A percentile compares a stretch with the other conserved stretches of the same genome.
phyloP scores from a whole-genome alignment of 2,888 invertebrate genomes.

The Euzetes globulus region DNA sequence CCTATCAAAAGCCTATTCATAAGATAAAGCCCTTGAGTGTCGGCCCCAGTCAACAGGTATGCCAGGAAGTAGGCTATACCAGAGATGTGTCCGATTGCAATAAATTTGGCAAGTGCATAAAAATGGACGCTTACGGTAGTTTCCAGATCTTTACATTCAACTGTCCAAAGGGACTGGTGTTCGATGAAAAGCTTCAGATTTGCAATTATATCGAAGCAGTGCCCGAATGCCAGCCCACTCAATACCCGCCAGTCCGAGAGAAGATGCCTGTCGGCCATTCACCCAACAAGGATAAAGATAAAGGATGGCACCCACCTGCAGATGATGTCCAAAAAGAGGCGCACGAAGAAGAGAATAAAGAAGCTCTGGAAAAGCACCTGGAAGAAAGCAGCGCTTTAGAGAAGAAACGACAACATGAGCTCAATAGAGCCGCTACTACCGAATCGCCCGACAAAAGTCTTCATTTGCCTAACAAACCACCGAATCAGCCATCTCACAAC shows the following conservation, averaged over 20 bases:
- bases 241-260: background rate
- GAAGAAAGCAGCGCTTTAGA: constrained; percentile 5
- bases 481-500: too few relatives aligned
- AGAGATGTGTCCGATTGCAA: constrained; percentile 4
- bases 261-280: background rate
- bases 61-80: background rate
- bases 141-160: constrained; percentile 4
- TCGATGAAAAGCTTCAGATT: constrained; percentile 7
- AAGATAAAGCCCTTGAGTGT: background rate
- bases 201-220: background rate
- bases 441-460: too few relatives aligned
- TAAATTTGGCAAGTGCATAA: constrained; percentile 4
- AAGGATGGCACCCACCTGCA: background rate
- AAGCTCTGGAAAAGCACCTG: constrained; percentile 4
- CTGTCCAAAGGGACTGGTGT: constrained; percentile 2
- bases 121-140: background rate
- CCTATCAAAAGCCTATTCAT: background rate
- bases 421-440: background rate
- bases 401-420: background rate
- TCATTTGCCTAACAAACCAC: too few relatives aligned
- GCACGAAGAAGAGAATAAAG: constrained; percentile 1
- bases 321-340: constrained; percentile 12
- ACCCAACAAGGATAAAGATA: too few relatives aligned
- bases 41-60: background rate
- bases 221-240: constrained; percentile 11